Percentiles rank a stretch among this genome's conserved stretches.
phyloP scores from a whole-genome alignment of 2,888 invertebrate genomes.

The Perizoma affinitatum region DNA sequence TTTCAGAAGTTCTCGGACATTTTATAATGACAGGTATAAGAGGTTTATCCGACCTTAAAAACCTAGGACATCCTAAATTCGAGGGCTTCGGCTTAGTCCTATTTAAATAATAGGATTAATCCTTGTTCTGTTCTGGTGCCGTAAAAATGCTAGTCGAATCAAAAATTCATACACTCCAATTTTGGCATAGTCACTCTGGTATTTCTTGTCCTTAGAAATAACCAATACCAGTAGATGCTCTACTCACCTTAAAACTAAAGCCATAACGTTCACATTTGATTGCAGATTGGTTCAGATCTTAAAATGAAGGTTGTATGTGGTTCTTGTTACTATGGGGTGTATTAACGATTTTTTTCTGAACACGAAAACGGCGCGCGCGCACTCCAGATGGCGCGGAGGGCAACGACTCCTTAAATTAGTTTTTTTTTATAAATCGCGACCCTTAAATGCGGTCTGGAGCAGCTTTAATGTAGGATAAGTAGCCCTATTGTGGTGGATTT shows the following conservation, averaged over 20 bases:
- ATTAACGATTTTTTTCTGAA: slow-evolving; percentile 49
- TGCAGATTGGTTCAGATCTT: not conserved
- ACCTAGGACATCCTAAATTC: too few relatives aligned
- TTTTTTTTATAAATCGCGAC: slow-evolving; percentile 72
- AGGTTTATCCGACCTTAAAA: too few relatives aligned
- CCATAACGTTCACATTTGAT: slow-evolving; percentile 15
- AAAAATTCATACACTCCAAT: too few relatives aligned
- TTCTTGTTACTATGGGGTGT: slow-evolving; percentile 56
- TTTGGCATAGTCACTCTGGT: too few relatives aligned
- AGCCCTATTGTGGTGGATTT: slow-evolving; percentile 56
- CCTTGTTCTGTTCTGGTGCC: too few relatives aligned
- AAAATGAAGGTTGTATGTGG: slow-evolving; percentile 16
- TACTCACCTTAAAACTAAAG: not conserved
- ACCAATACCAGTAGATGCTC: not conserved
- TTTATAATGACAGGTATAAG: too few relatives aligned
- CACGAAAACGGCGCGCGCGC: slow-evolving; percentile 53
- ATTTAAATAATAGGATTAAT: too few relatives aligned
- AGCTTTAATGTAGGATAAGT: slow-evolving; percentile 66
- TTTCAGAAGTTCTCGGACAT: too few relatives aligned
- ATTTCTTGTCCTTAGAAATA: not conserved
- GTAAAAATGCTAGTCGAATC: too few relatives aligned
- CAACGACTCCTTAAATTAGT: slow-evolving; percentile 74
- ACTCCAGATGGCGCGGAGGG: slow-evolving; percentile 73
- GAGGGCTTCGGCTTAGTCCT: too few relatives aligned
- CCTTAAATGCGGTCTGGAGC: slow-evolving; percentile 72